Evolutionary conservation across 2,797 vertebrate species (phyloP).

Genomic region (Adelosebastes latens): DNA sequence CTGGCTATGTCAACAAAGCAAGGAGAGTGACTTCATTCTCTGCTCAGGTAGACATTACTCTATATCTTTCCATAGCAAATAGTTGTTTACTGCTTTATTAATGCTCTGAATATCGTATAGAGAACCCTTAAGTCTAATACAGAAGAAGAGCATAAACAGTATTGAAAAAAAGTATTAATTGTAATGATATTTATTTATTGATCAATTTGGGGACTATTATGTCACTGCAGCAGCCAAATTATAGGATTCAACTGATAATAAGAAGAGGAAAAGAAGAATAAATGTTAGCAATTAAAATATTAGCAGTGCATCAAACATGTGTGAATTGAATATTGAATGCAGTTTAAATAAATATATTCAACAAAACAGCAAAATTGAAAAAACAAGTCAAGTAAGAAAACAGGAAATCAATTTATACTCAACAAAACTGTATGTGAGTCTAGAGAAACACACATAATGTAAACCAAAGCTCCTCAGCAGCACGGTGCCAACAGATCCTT

Average conservation of each 20-base stretch:
- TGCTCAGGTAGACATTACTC: too few species aligned
- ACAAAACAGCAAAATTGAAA: not conserved
- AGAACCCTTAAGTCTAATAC: too few species aligned
- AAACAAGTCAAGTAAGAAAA: not conserved
- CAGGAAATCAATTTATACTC: not conserved
- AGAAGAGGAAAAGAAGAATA: not conserved
- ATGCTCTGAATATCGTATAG: too few species aligned
- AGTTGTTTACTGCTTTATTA: too few species aligned
- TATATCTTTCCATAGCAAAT: too few species aligned
- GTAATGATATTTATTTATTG: not conserved
- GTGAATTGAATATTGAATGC: not conserved
- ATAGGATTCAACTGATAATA: not conserved
- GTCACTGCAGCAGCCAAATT: not conserved
- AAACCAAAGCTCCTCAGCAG: conserved; percentile 18
- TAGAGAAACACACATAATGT: conserved; percentile 12
- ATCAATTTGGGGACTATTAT: not conserved
- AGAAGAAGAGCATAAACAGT: not conserved
- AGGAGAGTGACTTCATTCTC: too few species aligned
- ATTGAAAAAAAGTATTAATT: not conserved
- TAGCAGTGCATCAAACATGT: not conserved
- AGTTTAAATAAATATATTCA: not conserved
- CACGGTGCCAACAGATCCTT: conserved; percentile 15
- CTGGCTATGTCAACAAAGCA: too few species aligned
- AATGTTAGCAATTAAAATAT: not conserved
- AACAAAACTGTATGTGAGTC: not conserved